Conservation (phyloP, 1,140 invertebrate genomes). For the Teleogryllus occipitalis region DNA sequence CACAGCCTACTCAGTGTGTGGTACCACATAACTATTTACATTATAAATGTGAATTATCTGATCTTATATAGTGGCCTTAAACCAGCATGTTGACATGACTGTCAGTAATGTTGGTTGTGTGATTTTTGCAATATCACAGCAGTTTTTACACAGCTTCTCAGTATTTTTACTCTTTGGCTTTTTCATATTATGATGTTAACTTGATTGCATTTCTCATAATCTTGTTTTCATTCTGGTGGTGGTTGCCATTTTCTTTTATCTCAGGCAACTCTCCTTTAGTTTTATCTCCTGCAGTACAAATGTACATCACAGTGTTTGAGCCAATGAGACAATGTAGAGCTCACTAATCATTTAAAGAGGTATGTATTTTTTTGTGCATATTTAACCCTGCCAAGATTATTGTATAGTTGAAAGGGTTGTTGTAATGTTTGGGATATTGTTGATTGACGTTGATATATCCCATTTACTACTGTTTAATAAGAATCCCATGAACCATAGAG, state of each 20-base stretch:
- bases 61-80: conserved; percentile 23
- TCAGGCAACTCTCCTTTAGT: conserved; percentile 15
- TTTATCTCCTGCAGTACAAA: conserved; percentile 18
- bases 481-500: background rate
- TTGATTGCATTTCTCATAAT: background rate
- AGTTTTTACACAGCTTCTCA: background rate
- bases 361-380: conserved; percentile 5
- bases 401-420: background rate
- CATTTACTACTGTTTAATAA: background rate
- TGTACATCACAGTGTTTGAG: conserved; percentile 12
- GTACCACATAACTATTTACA: conserved; percentile 14
- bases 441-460: background rate
- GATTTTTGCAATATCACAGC: conserved; percentile 8
- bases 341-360: conserved; percentile 5
- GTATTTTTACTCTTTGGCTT: conserved; percentile 7
- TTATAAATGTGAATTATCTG: conserved; percentile 18
- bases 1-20: background rate
- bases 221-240: conserved; percentile 14
- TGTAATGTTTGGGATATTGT: background rate
- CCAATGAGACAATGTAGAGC: background rate
- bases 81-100: conserved; percentile 18
- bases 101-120: conserved; percentile 9
- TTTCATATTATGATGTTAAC: background rate
- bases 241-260: conserved; percentile 8
- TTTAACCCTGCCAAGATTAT: background rate